These are phyloP conservation scores for Melanaphis sacchari DNA, from an alignment of 1,140 invertebrate genomes.

Conservation along the genomic window DNA sequence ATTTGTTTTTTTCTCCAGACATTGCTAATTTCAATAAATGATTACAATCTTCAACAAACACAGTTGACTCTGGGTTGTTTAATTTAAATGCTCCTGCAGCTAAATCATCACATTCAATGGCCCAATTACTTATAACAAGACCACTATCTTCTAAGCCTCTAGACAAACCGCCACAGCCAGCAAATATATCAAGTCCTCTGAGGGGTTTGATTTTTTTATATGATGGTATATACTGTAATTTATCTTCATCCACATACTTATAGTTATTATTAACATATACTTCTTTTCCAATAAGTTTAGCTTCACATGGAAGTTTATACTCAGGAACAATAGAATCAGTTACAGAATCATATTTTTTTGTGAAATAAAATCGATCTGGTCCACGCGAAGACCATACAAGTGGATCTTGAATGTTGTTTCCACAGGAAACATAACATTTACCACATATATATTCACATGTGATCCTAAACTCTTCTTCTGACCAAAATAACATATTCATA, in stretches of 20 bases:
- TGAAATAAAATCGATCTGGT: conserved; percentile 80
- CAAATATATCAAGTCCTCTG: conserved; percentile 83
- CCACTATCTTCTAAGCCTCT: conserved; percentile 78
- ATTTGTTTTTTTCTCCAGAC: conserved; percentile 65
- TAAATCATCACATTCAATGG: conserved; percentile 80
- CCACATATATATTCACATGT: conserved; percentile 65
- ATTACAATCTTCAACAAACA: conserved; percentile 87
- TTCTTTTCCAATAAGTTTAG: conserved; percentile 68
- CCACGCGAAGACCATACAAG: conserved; percentile 71
- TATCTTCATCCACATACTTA: conserved; percentile 71
- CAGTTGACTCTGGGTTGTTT: conserved; percentile 77
- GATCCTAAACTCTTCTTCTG: conserved; percentile 35
- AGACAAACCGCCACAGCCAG: conserved; percentile 84
- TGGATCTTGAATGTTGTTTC: conserved; percentile 67
- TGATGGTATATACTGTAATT: conserved; percentile 62
- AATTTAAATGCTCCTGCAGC: conserved; percentile 81
- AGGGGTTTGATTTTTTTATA: conserved; percentile 68
- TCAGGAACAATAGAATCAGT: conserved; percentile 62
- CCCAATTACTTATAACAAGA: conserved; percentile 77
- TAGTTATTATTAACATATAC: conserved; percentile 67
- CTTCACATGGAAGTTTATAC: not conserved
- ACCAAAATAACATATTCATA: conserved; percentile 46
- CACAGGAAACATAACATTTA: conserved; percentile 72
- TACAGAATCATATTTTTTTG: conserved; percentile 71
- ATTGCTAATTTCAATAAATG: conserved; percentile 73